Base-by-base conservation (phyloP, 2,113 vertebrate species). In the Chauna torquata region DNA sequence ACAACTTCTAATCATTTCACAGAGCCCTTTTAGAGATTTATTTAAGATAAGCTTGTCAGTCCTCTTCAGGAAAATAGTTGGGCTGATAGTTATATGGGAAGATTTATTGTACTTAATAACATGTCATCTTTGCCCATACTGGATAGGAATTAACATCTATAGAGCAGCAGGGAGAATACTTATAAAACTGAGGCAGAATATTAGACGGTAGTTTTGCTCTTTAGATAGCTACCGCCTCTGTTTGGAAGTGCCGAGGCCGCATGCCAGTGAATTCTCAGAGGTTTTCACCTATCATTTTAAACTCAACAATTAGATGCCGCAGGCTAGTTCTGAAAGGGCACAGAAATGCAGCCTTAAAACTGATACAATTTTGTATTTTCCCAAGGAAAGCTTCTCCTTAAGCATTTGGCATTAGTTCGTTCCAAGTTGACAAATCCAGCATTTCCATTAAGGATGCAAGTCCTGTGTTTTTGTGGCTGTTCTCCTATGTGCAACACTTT, bases 1-100 rank as follows among this genome's bases (percentile, higher is more conserved):
- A 86, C 40, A 77, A 82, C 82, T 93, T 90, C 78, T 91, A 95
- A 94, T 95, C 5, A 96, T 96, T 86, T 86, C 96, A 91, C 69
- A 79, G 28, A 88, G 61, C n/a, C 55, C 86, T 92, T 92, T 95
- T n/a, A 92, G 74, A 65, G 65, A 77, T 88, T 91, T 95, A 91
- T 93, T 83, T 92, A 84, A 92, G 91, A 86, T 76, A 91, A 92
- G 58, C 57, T 79, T 96, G 84, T 77, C 84, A 88, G 58, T 65
- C 47, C 6, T 81, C 84, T 90, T 90, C 69, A 86, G 72, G 58
- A 97, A 95, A 91, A 95, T 44, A 77, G 83, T 44, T 59, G 71
- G 42, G 54, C 70, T 83, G 65, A 50, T 49, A 25, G 19, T 85
- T 82, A 59, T n/a, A 92, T 19, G 61, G 59, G 47, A 79, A 88